phyloP scores from a whole-genome alignment of 2,888 invertebrate genomes.

The Laothoe populi region DNA sequence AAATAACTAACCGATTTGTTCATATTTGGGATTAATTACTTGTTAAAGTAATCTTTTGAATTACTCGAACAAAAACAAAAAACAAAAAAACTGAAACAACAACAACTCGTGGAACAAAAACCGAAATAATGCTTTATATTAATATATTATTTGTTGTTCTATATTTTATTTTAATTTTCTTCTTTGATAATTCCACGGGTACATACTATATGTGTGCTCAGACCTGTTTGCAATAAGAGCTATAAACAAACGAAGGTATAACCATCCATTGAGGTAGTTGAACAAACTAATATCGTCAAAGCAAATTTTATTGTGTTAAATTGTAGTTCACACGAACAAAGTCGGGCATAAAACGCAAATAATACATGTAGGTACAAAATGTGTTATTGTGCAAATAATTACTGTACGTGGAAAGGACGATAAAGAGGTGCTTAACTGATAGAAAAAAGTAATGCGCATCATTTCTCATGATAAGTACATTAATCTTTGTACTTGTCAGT shows the following conservation, averaged over 20 bases:
- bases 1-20: no score
- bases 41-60: no score
- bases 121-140: no score
- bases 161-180: no score
- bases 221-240: not conserved
- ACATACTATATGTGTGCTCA: no score
- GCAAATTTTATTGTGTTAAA: not conserved
- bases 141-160: no score
- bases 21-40: no score
- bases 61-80: no score
- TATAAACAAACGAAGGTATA: not conserved
- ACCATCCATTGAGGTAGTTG: not conserved
- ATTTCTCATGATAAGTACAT: not conserved
- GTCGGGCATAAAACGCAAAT: slow-evolving; percentile 5
- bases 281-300: not conserved
- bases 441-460: slow-evolving; percentile 40
- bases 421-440: slow-evolving; percentile 42
- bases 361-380: slow-evolving; percentile 4
- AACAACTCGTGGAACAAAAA: no score
- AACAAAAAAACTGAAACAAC: no score
- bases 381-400: slow-evolving; percentile 17
- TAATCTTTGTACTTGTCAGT: not conserved
- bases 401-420: slow-evolving; percentile 28
- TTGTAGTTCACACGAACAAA: not conserved
- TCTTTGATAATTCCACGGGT: no score